Evolutionary conservation across 1,140 invertebrate species (phyloP).

Genomic region (Drosophila sp.): DNA sequence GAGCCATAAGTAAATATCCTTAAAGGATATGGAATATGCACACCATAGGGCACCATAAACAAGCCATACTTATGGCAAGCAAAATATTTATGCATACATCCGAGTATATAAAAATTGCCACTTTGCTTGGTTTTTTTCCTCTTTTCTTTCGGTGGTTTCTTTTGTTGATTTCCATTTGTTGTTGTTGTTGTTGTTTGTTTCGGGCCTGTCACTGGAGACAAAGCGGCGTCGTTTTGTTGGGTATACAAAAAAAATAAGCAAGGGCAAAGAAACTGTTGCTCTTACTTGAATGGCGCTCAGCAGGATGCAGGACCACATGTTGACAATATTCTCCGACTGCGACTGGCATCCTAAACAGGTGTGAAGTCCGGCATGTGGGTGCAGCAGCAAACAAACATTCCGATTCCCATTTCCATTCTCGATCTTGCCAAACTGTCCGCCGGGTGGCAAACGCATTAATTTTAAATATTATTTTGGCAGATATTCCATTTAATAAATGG

Average conservation of each 20-base stretch:
- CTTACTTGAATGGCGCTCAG: constrained; percentile 55
- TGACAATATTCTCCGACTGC: constrained; percentile 57
- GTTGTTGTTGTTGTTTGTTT: constrained; percentile 55
- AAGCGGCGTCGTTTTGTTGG: constrained; percentile 77
- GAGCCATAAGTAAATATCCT: constrained; percentile 77
- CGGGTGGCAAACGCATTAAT: constrained; percentile 59
- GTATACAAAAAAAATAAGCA: constrained; percentile 43
- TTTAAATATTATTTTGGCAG: constrained; percentile 80
- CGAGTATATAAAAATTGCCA: constrained; percentile 52
- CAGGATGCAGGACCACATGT: constrained; percentile 70
- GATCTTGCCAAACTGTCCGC: constrained; percentile 20
- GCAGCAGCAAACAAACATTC: constrained; percentile 40
- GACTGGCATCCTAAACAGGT: constrained; percentile 55
- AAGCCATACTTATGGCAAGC: constrained; percentile 54
- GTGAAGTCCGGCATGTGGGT: constrained; percentile 71
- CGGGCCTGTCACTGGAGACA: constrained; percentile 72
- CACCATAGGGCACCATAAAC: constrained; percentile 52
- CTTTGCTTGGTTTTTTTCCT: constrained; percentile 32
- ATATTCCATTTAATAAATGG: constrained; percentile 64
- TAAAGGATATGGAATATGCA: constrained; percentile 65
- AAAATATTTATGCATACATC: constrained; percentile 58
- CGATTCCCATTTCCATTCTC: constrained; percentile 9
- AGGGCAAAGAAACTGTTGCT: constrained; percentile 24
- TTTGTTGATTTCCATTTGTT: constrained; percentile 25
- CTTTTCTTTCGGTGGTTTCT: constrained; percentile 24